These are phyloP conservation scores for Ceramica pisi DNA, from an alignment of 2,888 invertebrate genomes.

Conservation along the genomic window DNA sequence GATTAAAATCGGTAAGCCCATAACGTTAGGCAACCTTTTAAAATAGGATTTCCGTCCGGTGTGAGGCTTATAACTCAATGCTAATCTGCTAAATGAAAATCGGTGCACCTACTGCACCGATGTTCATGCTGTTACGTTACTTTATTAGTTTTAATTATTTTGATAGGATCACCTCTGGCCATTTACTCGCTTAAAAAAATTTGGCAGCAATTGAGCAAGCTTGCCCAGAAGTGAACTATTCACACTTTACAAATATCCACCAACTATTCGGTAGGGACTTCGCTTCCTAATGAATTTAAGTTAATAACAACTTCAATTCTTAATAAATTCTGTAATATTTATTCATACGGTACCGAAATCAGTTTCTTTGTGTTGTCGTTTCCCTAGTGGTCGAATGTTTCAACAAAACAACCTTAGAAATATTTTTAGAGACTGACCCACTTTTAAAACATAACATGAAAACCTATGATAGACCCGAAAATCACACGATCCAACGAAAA, in stretches of 20 bases:
- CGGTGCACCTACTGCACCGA: no score
- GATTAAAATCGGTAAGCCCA: constrained; percentile 6
- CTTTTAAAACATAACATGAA: not conserved
- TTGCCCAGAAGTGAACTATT: no score
- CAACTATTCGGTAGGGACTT: no score
- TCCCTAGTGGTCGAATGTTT: no score
- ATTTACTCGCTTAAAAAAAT: no score
- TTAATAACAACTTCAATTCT: no score
- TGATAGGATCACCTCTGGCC: not conserved
- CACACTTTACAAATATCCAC: not conserved
- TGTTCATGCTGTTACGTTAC: no score
- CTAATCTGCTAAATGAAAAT: no score
- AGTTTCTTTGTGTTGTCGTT: no score
- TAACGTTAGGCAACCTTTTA: not conserved
- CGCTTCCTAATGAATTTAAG: no score
- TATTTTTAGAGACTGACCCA: not conserved
- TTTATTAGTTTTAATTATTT: not conserved
- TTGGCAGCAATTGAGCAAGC: not conserved
- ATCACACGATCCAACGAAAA: constrained; percentile 3
- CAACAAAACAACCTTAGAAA: not conserved
- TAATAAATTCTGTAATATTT: no score
- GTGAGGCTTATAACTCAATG: constrained; percentile 1
- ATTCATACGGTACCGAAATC: no score
- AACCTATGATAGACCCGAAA: not conserved
- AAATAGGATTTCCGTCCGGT: not conserved